Evolutionary conservation across 2,113 vertebrate species (phyloP), one percentile per base, ranked within the genome.

Genomic region (Dipodomys merriami): DNA sequence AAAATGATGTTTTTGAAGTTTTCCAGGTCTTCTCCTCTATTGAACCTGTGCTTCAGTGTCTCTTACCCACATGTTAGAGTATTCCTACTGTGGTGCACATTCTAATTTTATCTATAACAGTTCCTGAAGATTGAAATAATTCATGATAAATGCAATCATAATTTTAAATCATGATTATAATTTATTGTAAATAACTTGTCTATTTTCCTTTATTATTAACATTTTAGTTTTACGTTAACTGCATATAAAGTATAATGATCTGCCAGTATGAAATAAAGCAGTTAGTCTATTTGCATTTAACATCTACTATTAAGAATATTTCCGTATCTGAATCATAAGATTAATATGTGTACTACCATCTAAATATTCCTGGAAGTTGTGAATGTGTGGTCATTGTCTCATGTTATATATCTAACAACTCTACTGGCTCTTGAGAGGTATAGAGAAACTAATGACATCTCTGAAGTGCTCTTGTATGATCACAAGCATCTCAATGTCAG

Each of bases 1-100:
- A 81, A 93, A 87, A 53, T 93, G 60, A 65, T 88, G 53, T 72
- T 86, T 83, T 89, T 78, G 67, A 65, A 71, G 29, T 76, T 93
- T 62, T 57, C 60, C 67, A 23, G 9, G 22, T 22, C 29, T 80
- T 83, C 74, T 65, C 6, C 35, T 94, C 92, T 16, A n/a, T 62
- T 39, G 16, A 78, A 78, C 25, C 65, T 73, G 25, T 1, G 13
- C 30, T 74, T 65, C 39, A 25, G 30, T 69, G 30, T 84, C 15
- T 83, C 78, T 74, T 72, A 6, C 44, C 35, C 53, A 18, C 64
- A 29, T 49, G 10, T 80, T 80, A 83, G 62, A 23, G 1, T 35
- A 16, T 6, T 77, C 39, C n/a, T 85, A 3, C 88, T n/a, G 16
- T 89, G 1, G 30, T 88, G 1, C 19, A 35, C 74, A 84, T 74